Evolutionary conservation across 2,113 vertebrate species (phyloP), one percentile per base, ranked within the genome.

Genomic region (Martes martes): DNA sequence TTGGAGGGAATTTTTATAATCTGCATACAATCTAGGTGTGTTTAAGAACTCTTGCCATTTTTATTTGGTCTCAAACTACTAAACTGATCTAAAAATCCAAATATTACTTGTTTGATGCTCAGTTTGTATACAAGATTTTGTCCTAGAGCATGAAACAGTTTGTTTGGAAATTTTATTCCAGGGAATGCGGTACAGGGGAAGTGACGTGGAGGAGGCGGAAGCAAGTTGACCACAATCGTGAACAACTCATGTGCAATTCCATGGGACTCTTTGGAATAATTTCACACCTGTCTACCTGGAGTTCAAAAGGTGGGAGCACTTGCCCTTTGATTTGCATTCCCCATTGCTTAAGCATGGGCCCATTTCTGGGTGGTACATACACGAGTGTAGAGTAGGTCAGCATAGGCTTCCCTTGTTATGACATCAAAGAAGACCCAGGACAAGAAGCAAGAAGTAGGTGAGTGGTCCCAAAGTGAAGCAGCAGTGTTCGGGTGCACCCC

Each of bases 221-320:
- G 33, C 7, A 57, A 71, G 21, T n/a, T 11, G 26, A 21, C 15
- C 50, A 52, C 14, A 0, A 1, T 3, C n/a, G 6, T 4, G 50
- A 28, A 11, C 8, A 31, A 23, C 36, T 24, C 0, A 0, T 4
- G 24, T 9, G 7, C 1, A 1, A 55, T 88, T 42, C 15, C 0
- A 0, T 15, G 3, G 31, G 23, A n/a, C 57, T 74, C 95, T 84
- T 15, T 82, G 90, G 69, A 79, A 19, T 10, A 79, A 10, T 74
- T 80, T 76, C 21, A 36, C 31, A 74, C 26, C 18, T 11, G 11
- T 76, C 71, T 55, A 23, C 24, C 21, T 7, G 10, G 57, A 85
- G 24, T 57, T 76, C 9, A 31, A 39, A 50, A 91, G 15, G 1
- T n/a, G 14, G 78, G 28, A 63, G 2, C 0, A 7, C 1, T 10